Percentiles rank a stretch among this genome's conserved stretches.
Evolutionary conservation across 2,113 vertebrate genomes (phyloP).

Genomic region (Poicephalus gulielmi): DNA sequence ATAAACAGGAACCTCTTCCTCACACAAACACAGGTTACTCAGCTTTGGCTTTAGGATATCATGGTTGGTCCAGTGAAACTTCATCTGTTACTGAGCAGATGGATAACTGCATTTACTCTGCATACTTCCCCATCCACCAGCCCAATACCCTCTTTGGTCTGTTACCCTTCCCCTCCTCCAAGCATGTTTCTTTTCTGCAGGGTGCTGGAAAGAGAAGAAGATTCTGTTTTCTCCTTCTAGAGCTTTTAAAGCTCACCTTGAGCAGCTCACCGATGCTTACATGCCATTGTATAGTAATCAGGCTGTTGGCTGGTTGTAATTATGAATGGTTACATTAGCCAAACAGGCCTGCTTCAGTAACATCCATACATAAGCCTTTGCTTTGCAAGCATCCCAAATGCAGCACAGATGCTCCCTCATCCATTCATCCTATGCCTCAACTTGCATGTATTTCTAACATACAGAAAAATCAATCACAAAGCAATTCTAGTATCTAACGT

Average conservation of each 20-base stretch:
- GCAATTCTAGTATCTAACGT: not conserved
- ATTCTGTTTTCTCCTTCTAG: not conserved
- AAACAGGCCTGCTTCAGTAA: not conserved
- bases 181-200: not conserved
- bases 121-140: not conserved
- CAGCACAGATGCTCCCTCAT: not conserved
- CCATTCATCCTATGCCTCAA: not conserved
- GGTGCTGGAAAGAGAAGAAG: not conserved
- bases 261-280: not conserved
- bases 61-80: not conserved
- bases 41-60: not conserved
- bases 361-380: not conserved
- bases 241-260: not conserved
- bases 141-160: not conserved
- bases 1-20: not conserved
- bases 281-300: not conserved
- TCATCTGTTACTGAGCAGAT: not conserved
- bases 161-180: not conserved
- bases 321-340: accelerated
- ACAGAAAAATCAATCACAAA: not conserved
- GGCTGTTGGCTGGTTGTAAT: not conserved
- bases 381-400: not conserved
- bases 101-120: not conserved
- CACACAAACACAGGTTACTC: not conserved
- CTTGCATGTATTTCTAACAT: not conserved